A percentile compares a stretch with the other conserved stretches of the same genome.
phyloP scores from a whole-genome alignment of 2,797 vertebrate species.

The Cirrhinus molitorella region DNA sequence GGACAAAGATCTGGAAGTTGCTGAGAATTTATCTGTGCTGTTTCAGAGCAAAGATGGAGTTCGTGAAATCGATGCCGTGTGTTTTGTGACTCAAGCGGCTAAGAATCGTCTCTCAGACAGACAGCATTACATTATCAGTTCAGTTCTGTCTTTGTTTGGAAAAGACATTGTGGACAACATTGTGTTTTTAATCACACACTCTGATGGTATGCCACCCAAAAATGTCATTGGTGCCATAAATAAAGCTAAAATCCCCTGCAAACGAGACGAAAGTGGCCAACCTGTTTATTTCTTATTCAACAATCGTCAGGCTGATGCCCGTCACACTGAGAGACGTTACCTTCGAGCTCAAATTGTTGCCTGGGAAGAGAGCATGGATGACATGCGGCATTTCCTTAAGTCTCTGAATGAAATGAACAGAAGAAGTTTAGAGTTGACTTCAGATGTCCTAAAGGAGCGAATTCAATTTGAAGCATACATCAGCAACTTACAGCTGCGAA shows the following conservation, averaged over 20 bases:
- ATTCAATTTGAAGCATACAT: background rate
- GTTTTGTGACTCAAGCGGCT: background rate
- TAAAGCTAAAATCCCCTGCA: background rate
- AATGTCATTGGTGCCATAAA: background rate
- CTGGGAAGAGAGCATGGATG: background rate
- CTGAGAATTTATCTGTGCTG: background rate
- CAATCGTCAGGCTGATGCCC: background rate
- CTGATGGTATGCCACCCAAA: background rate
- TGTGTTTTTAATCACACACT: conserved; percentile 10
- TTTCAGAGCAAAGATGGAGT: background rate
- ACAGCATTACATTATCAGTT: conserved; percentile 9
- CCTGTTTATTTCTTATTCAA: conserved; percentile 19
- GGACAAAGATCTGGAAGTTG: background rate
- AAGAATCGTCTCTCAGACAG: conserved; percentile 13
- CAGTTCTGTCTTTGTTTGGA: background rate
- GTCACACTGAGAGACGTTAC: rapidly evolving
- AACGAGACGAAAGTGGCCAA: background rate
- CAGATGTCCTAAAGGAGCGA: background rate
- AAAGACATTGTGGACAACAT: conserved; percentile 11
- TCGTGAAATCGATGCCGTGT: rapidly evolving
- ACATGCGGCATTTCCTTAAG: rapidly evolving
- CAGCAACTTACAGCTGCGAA: background rate
- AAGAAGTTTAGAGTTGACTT: background rate
- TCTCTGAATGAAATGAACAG: background rate
- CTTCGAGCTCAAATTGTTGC: background rate